A percentile compares a stretch with the other conserved stretches of the same genome.
phyloP scores from a whole-genome alignment of 2,888 invertebrate species.

The Sinelater perroti region DNA sequence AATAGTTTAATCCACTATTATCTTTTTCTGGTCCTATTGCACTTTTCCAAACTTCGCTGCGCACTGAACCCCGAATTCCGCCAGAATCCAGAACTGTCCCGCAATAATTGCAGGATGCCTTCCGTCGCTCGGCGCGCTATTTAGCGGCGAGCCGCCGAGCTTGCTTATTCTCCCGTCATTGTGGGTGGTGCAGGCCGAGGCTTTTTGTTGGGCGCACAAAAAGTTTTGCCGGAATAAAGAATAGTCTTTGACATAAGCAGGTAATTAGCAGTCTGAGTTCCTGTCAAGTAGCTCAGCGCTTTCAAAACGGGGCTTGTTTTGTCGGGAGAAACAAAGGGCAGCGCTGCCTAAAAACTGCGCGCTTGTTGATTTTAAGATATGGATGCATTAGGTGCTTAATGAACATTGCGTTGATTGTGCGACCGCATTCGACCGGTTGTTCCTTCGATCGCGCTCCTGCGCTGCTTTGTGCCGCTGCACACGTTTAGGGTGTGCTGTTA shows the following conservation, averaged over 20 bases:
- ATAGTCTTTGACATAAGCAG: constrained; percentile 54
- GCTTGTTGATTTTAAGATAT: constrained; percentile 21
- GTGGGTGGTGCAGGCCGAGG: constrained; percentile 36
- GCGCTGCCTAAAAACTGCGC: constrained; percentile 26
- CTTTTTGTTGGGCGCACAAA: constrained; percentile 45
- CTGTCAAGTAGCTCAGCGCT: constrained; percentile 57
- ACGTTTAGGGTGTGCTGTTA: no score
- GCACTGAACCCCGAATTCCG: no score
- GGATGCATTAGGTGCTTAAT: constrained; percentile 14
- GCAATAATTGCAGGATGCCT: constrained; percentile 4
- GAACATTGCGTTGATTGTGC: constrained; percentile 5
- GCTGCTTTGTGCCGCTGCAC: no score
- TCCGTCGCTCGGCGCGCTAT: constrained; percentile 1
- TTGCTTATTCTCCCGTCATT: constrained; percentile 28
- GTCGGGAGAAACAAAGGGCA: constrained; percentile 36
- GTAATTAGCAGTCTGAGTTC: constrained; percentile 59
- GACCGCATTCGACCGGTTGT: no score
- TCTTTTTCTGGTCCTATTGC: no score
- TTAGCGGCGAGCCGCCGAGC: constrained; percentile 15
- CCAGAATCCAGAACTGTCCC: no score
- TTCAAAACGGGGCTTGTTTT: constrained; percentile 52
- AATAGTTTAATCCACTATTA: no score
- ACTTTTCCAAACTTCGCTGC: no score
- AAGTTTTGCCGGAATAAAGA: constrained; percentile 54
- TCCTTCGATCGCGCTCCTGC: no score